Evolutionary conservation across 2,113 vertebrate species (phyloP), one percentile per base, ranked within the genome.

Genomic region (Dendropsophus ebraccatus): DNA sequence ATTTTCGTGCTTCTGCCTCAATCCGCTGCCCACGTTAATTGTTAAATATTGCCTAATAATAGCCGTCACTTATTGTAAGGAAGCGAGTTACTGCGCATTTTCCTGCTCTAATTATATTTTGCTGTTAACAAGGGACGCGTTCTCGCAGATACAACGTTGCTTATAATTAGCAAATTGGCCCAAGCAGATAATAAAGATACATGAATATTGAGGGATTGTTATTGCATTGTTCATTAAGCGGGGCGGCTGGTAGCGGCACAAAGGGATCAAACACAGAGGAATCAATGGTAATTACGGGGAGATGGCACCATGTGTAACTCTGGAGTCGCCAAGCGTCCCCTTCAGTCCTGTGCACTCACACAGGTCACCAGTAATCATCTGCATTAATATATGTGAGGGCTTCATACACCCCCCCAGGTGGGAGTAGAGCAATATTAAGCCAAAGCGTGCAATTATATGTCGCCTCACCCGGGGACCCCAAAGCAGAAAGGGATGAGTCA

Each of bases 41-140:
- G 79, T 81, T 81, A 81, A 65, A 81, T 81, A 81, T 81, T 67
- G 79, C 79, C 28, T 81, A 81, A 81, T 67, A 67, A 81, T 28
- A 17, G 56, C 28, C 5, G 50, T 17, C 58, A 5, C 47, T 67
- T 81, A 49, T 81, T 67, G 79, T 47, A 49, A 49, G 60, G 79
- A 65, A 41, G 45, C 10, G 35, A 67, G 58, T 25, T 25, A 25
- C 77, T 60, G 30, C 52, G 32, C 77, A 60, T 60, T 79, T 60
- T 60, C 56, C 9, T 52, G 30, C 77, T 79, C 77, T 79, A 79
- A 79, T 79, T 79, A 79, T 79, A 41, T 79, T 52, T 58, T 41
- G 77, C 77, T 25, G 52, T 58, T 81, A 65, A 67, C 60, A 81
- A 81, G 56, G 56, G 60, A 81, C 79, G 37, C 14, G 58, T 65